Evolutionary conservation across 2,888 invertebrate genomes (phyloP).

Genomic region (Villa cingulata): DNA sequence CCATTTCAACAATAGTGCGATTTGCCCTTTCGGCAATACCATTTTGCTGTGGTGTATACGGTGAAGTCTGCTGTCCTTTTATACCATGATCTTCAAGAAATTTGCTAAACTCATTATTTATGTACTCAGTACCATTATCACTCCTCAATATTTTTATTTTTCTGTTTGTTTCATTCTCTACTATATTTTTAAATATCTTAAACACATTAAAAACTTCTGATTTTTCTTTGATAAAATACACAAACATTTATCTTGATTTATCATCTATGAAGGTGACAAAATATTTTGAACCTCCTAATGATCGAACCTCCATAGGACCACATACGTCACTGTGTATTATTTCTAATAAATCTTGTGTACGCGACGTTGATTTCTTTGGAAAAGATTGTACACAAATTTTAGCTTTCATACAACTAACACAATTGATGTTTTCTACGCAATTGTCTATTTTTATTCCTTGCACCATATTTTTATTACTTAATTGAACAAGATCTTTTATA

Average conservation of each 20-base stretch:
- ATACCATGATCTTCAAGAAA: conserved; percentile 3
- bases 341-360: neutral
- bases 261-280: conserved; percentile 14
- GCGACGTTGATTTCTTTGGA: neutral
- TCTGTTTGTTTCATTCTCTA: conserved; percentile 6
- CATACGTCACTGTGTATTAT: conserved; percentile 2
- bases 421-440: neutral
- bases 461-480: neutral
- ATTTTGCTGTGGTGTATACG: conserved; percentile 8
- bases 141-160: conserved; percentile 7
- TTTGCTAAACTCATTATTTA: neutral
- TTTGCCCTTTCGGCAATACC: conserved; percentile 6
- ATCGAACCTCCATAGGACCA: conserved; percentile 9
- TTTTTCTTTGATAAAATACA: conserved; percentile 11
- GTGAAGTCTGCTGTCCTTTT: neutral
- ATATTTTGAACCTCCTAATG: conserved; percentile 9
- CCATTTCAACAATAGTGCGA: conserved; percentile 12
- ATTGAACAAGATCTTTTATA: neutral
- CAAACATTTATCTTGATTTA: conserved; percentile 3
- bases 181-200: conserved; percentile 8
- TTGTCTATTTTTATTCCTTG: neutral
- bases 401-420: neutral
- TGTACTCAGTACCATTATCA: conserved; percentile 7
- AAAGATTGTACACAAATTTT: neutral
- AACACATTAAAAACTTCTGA: conserved; percentile 9